Percentiles rank a stretch among this genome's conserved stretches.
These are phyloP conservation scores for Heliconius hermathena DNA, from an alignment of 1,140 invertebrate genomes.

Conservation along the genomic window DNA sequence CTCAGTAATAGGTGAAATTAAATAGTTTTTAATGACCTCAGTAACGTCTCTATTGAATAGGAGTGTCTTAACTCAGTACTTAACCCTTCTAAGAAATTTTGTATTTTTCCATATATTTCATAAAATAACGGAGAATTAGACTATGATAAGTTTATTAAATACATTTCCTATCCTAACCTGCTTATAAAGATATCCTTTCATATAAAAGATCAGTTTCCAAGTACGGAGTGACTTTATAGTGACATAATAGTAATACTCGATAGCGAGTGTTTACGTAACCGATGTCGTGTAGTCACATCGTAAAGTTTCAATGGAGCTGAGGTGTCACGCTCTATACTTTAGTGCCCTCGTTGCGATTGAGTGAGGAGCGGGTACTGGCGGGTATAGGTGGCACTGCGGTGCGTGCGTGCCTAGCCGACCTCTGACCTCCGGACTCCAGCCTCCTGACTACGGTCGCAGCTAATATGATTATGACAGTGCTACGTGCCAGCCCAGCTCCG, in stretches of 20 bases:
- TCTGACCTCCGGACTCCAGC: constrained; percentile 47
- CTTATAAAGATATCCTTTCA: neutral
- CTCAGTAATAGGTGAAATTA: neutral
- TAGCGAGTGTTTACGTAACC: constrained; percentile 28
- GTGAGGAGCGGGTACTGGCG: constrained; percentile 22
- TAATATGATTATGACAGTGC: constrained; percentile 81
- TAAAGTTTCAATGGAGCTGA: constrained; percentile 48
- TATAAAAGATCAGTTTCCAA: neutral
- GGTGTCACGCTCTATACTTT: constrained; percentile 44
- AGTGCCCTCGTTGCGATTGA: constrained; percentile 35
- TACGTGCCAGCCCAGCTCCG: constrained; percentile 74
- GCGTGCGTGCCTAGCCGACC: constrained; percentile 69
- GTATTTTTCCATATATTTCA: too few relatives aligned
- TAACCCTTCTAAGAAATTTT: too few relatives aligned
- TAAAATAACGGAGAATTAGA: too few relatives aligned
- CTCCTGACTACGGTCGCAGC: constrained; percentile 52
- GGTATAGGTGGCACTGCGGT: constrained; percentile 23
- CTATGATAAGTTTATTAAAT: neutral
- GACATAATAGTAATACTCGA: constrained; percentile 5
- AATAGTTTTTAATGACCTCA: neutral
- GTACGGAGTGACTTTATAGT: constrained; percentile 11
- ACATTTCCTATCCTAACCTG: neutral
- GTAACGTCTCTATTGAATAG: neutral
- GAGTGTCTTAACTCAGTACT: neutral
- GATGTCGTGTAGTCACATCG: constrained; percentile 48